These are phyloP conservation scores for Sternotherus odoratus DNA, from an alignment of 2,797 vertebrate species.

Conservation along the genomic window DNA sequence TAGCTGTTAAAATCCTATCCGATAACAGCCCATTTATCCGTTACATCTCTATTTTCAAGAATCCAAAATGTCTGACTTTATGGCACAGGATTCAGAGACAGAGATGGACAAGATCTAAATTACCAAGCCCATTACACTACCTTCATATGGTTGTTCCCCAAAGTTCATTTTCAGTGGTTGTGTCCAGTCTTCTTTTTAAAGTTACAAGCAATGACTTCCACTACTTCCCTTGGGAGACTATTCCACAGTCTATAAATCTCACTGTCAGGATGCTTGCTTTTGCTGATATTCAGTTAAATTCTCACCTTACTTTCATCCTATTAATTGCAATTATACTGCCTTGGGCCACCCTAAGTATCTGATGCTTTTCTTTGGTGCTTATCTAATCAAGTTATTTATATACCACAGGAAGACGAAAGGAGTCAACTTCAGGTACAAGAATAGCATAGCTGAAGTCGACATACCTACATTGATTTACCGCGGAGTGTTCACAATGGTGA, in stretches of 20 bases:
- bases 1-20: background rate
- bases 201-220: background rate
- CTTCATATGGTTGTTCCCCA: background rate
- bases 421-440: background rate
- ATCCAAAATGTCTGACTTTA: background rate
- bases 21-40: background rate
- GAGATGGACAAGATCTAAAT: background rate
- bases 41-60: rapidly evolving
- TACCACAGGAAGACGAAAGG: background rate
- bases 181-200: background rate
- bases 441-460: too few species aligned
- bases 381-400: background rate
- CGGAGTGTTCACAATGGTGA: too few species aligned
- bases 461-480: too few species aligned
- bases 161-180: background rate
- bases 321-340: background rate
- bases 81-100: background rate
- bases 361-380: background rate
- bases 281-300: background rate
- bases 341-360: background rate
- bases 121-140: rapidly evolving
- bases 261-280: background rate
- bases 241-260: background rate
- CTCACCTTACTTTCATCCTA: background rate
- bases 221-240: background rate